phyloP scores from a whole-genome alignment of 2,797 vertebrate species.

The Carduelis carduelis region DNA sequence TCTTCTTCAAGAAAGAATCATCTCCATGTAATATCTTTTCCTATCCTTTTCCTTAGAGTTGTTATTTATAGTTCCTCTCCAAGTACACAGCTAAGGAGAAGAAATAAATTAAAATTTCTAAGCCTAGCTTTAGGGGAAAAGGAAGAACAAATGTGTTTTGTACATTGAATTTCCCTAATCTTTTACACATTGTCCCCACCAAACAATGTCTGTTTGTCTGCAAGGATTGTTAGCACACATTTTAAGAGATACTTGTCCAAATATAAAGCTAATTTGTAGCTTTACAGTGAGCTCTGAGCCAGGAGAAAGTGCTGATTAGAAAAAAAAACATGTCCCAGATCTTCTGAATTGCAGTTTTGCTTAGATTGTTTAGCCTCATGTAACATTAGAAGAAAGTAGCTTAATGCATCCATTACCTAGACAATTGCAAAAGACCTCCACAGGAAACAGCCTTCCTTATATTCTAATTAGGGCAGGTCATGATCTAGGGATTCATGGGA shows the following conservation, averaged over 20 bases:
- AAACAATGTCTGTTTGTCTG: neutral
- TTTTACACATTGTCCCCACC: neutral
- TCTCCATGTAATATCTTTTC: neutral
- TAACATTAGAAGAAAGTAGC: neutral
- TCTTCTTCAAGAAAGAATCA: neutral
- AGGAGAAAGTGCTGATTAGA: neutral
- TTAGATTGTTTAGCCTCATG: neutral
- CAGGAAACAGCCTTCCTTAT: neutral
- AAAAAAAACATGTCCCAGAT: neutral
- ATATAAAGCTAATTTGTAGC: neutral
- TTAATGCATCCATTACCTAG: neutral
- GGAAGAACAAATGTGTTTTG: accelerated
- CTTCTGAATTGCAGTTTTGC: neutral
- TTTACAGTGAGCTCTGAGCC: neutral
- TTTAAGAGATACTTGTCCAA: neutral
- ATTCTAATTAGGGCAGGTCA: neutral
- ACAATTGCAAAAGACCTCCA: neutral
- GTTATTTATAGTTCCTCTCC: neutral
- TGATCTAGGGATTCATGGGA: neutral
- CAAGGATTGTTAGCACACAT: neutral
- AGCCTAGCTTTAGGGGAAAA: neutral
- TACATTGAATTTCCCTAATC: neutral
- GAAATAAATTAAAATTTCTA: neutral
- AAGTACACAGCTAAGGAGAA: neutral
- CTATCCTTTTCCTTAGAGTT: neutral